phyloP scores from a whole-genome alignment of 2,888 invertebrate genomes.

The Prosopocoilus inquinatus region DNA sequence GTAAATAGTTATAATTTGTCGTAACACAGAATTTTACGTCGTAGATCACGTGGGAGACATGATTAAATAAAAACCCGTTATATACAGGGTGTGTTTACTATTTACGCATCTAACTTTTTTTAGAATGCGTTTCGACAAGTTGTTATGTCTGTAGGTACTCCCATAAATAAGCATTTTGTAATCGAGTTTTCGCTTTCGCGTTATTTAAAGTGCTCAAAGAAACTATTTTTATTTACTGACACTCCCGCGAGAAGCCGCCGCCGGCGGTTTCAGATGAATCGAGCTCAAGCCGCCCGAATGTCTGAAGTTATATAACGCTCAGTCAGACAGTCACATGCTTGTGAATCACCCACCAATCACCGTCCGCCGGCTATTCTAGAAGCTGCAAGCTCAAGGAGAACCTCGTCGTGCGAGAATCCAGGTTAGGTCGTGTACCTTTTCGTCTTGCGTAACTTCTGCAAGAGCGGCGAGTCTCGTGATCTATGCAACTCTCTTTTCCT shows the following conservation, averaged over 20 bases:
- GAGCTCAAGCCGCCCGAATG: conserved; percentile 3
- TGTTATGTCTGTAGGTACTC: too few species aligned
- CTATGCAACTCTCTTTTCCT: too few species aligned
- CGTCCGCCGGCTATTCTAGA: conserved; percentile 12
- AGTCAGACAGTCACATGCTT: conserved; percentile 11
- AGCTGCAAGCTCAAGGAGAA: conserved; percentile 33
- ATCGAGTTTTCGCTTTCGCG: background rate
- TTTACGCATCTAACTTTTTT: too few species aligned
- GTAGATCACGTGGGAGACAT: too few species aligned
- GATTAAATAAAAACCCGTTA: too few species aligned
- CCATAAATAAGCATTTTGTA: background rate
- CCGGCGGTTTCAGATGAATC: too few species aligned
- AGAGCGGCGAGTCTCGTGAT: background rate
- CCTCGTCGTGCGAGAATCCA: conserved; percentile 29
- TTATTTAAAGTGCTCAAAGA: background rate
- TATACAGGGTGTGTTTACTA: too few species aligned
- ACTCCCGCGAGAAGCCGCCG: background rate
- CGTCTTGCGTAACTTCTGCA: conserved; percentile 19
- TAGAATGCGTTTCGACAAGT: too few species aligned
- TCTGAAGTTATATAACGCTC: conserved; percentile 14
- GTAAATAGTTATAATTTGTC: too few species aligned
- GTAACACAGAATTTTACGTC: too few species aligned
- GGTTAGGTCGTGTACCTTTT: conserved; percentile 34
- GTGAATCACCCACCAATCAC: conserved; percentile 13
- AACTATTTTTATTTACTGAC: conserved; percentile 6